These are phyloP conservation scores for Homarus americanus DNA, from an alignment of 1,140 invertebrate species.

Conservation along the genomic window DNA sequence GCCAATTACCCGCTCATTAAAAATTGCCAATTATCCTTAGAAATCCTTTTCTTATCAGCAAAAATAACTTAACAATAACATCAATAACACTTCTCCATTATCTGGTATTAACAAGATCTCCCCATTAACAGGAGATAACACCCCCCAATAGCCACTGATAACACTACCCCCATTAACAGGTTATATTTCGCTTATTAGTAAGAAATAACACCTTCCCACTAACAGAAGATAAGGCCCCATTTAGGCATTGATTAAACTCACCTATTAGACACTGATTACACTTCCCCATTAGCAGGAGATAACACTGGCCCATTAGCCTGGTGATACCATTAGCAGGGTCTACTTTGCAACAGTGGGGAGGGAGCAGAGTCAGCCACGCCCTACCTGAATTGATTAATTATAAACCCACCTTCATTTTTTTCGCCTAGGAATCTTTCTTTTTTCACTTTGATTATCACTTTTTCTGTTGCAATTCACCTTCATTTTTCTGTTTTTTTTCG, in stretches of 20 bases:
- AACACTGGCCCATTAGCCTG: background rate
- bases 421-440: background rate
- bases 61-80: too few species aligned
- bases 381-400: background rate
- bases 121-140: background rate
- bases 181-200: background rate
- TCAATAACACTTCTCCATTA: too few species aligned
- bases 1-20: too few species aligned
- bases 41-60: too few species aligned
- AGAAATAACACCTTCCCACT: background rate
- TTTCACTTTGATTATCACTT: background rate
- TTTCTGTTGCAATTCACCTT: too few species aligned
- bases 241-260: too few species aligned
- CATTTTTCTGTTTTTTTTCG: too few species aligned
- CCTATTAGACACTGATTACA: background rate
- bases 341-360: background rate
- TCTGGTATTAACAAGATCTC: background rate
- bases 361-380: background rate
- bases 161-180: background rate
- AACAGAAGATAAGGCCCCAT: too few species aligned
- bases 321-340: too few species aligned
- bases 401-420: background rate
- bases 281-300: background rate
- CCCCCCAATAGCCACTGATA: too few species aligned
- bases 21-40: too few species aligned